Evolutionary conservation across 2,888 invertebrate genomes (phyloP).

Genomic region (Cheilosia pagana): DNA sequence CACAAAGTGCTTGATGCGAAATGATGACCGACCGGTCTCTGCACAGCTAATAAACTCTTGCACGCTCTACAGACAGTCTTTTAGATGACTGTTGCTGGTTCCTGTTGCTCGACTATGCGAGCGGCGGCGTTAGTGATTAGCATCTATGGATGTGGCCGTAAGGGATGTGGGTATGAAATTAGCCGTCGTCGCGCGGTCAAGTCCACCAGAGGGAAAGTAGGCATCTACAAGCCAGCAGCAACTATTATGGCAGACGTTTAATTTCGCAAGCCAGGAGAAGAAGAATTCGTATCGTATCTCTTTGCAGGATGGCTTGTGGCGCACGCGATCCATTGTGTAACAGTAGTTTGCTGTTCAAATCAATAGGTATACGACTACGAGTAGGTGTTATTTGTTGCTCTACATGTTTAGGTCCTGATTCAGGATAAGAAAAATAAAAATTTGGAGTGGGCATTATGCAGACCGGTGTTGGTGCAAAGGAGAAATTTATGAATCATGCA

Average conservation of each 20-base stretch:
- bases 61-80: constrained; percentile 32
- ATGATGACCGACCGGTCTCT: constrained; percentile 45
- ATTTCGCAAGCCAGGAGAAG: constrained; percentile 45
- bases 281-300: constrained; percentile 2
- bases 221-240: constrained; percentile 1
- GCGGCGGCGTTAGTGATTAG: constrained; percentile 71
- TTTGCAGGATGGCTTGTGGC: constrained; percentile 59
- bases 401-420: constrained; percentile 42
- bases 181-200: constrained; percentile 61
- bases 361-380: constrained; percentile 31
- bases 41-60: constrained; percentile 43
- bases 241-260: constrained; percentile 60
- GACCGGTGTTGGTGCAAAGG: neutral
- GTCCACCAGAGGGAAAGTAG: constrained; percentile 47
- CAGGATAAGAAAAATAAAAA: constrained; percentile 32
- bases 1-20: constrained; percentile 45
- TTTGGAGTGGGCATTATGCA: constrained; percentile 11
- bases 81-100: constrained; percentile 9
- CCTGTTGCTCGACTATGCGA: constrained; percentile 6
- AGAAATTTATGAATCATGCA: constrained; percentile 53
- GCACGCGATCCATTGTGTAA: constrained; percentile 70
- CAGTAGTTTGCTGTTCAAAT: constrained; percentile 63
- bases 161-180: constrained; percentile 70
- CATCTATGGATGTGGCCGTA: constrained; percentile 66
- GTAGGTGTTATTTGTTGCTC: constrained; percentile 24